These are phyloP conservation scores for Aramus guarauna DNA, from an alignment of 2,113 vertebrate species.

Conservation along the genomic window DNA sequence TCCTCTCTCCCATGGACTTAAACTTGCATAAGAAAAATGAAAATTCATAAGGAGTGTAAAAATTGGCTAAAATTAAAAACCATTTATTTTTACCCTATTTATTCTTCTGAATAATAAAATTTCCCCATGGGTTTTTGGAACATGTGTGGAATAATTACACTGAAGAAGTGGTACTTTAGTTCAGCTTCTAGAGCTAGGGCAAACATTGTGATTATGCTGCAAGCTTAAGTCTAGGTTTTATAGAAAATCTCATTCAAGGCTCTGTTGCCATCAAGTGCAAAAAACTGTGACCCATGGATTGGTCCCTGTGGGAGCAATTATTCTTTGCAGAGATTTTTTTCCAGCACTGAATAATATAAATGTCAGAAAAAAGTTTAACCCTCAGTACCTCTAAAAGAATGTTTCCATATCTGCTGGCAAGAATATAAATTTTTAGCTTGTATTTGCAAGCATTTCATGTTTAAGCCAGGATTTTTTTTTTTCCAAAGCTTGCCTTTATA, in stretches of 20 bases:
- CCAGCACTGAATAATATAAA: conserved; percentile 74
- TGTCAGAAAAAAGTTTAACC: conserved; percentile 81
- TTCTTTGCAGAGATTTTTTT: conserved; percentile 65
- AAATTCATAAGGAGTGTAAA: conserved; percentile 63
- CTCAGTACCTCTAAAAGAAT: conserved; percentile 71
- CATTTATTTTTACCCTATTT: conserved; percentile 51
- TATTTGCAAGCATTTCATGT: conserved; percentile 28
- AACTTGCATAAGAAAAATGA: conserved; percentile 59
- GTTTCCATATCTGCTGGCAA: conserved; percentile 47
- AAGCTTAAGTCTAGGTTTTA: conserved; percentile 60
- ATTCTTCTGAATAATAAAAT: conserved; percentile 44
- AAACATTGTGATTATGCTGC: conserved; percentile 54
- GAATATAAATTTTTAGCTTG: conserved; percentile 8
- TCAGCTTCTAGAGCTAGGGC: conserved; percentile 22
- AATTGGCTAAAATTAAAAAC: conserved; percentile 64
- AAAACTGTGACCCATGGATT: conserved; percentile 76
- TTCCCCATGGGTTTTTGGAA: conserved; percentile 18
- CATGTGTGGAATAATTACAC: conserved; percentile 40
- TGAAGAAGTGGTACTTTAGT: not conserved
- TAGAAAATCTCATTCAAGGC: conserved; percentile 69
- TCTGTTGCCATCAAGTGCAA: conserved; percentile 71
- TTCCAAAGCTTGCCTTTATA: not conserved
- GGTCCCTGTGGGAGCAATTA: conserved; percentile 95
- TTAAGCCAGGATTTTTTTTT: not conserved
- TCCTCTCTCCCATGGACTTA: conserved; percentile 36